A percentile compares a stretch with the other conserved stretches of the same genome.
These are phyloP conservation scores for Drosophila colorata DNA, from an alignment of 2,888 invertebrate species.

Conservation along the genomic window DNA sequence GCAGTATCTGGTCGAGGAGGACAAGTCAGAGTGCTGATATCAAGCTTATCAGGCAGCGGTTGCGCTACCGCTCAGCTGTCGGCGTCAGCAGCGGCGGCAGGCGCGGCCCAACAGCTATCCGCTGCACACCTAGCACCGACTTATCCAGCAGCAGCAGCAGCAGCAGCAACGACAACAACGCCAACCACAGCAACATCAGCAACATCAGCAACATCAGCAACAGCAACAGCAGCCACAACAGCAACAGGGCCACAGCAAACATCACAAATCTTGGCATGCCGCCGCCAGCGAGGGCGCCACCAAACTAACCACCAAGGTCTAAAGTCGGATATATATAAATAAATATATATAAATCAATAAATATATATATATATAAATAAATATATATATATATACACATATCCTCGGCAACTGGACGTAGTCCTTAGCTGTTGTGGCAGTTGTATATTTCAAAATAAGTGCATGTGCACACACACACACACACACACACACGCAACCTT, in stretches of 20 bases:
- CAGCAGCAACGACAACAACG: slow-evolving; percentile 29
- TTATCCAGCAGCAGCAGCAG: slow-evolving; percentile 39
- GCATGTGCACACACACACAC: background rate
- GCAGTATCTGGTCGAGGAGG: slow-evolving; percentile 95
- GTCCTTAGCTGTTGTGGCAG: background rate
- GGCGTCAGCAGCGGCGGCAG: slow-evolving; percentile 46
- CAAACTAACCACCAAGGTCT: slow-evolving; percentile 67
- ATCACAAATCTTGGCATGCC: slow-evolving; percentile 68
- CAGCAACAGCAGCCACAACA: slow-evolving; percentile 25
- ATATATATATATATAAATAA: background rate
- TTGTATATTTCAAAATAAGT: slow-evolving; percentile 8
- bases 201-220: slow-evolving; percentile 29
- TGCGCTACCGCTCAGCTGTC: slow-evolving; percentile 40
- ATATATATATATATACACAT: background rate
- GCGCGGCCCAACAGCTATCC: slow-evolving; percentile 62
- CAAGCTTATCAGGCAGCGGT: slow-evolving; percentile 74
- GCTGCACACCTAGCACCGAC: slow-evolving; percentile 71
- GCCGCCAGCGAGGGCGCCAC: slow-evolving; percentile 35
- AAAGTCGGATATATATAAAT: background rate
- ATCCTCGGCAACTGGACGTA: background rate
- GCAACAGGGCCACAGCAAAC: slow-evolving; percentile 57
- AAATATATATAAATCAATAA: background rate
- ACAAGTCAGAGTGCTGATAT: slow-evolving; percentile 88
- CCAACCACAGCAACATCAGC: slow-evolving; percentile 30
- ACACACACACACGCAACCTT: slow-evolving; percentile 5